Percentiles rank a stretch among this genome's conserved stretches.
Conservation (phyloP, 2,113 vertebrate genomes). For the Archocentrus centrarchus region DNA sequence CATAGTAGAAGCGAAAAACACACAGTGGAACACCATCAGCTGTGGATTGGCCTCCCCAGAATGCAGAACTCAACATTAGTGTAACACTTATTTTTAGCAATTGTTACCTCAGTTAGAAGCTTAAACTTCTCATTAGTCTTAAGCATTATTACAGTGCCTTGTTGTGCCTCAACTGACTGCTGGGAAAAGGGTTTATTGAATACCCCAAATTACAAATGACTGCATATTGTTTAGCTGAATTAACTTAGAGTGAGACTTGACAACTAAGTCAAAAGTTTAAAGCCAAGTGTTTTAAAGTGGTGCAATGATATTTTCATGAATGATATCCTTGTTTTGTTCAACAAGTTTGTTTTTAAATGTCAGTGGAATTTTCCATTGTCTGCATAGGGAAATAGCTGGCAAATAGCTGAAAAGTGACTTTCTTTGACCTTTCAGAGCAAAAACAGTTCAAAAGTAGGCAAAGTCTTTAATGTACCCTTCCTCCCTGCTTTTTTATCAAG, state of each 20-base stretch:
- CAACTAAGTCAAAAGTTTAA: slow-evolving; percentile 38
- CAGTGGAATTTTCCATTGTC: slow-evolving; percentile 67
- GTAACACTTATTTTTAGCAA: not conserved
- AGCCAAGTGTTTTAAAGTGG: slow-evolving; percentile 41
- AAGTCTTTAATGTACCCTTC: slow-evolving; percentile 61
- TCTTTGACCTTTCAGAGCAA: slow-evolving; percentile 62
- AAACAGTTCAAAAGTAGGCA: slow-evolving; percentile 67
- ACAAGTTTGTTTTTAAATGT: slow-evolving; percentile 42
- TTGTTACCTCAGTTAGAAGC: slow-evolving; percentile 8
- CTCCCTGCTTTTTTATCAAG: slow-evolving; percentile 75
- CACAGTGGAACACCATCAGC: no score
- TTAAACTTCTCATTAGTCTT: not conserved
- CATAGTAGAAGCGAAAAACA: no score
- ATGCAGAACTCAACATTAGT: not conserved
- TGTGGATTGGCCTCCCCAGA: no score
- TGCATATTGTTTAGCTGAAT: slow-evolving; percentile 9
- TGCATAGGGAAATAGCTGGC: slow-evolving; percentile 21
- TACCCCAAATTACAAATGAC: not conserved
- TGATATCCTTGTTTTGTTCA: slow-evolving; percentile 42
- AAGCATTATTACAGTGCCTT: slow-evolving; percentile 4
- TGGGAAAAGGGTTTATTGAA: slow-evolving; percentile 4
- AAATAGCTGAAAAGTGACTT: slow-evolving; percentile 47
- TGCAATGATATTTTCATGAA: slow-evolving; percentile 44
- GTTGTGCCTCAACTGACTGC: not conserved
- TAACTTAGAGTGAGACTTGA: slow-evolving; percentile 31